Evolutionary conservation across 2,797 vertebrate species (phyloP).

Genomic region (Xenops minutus): DNA sequence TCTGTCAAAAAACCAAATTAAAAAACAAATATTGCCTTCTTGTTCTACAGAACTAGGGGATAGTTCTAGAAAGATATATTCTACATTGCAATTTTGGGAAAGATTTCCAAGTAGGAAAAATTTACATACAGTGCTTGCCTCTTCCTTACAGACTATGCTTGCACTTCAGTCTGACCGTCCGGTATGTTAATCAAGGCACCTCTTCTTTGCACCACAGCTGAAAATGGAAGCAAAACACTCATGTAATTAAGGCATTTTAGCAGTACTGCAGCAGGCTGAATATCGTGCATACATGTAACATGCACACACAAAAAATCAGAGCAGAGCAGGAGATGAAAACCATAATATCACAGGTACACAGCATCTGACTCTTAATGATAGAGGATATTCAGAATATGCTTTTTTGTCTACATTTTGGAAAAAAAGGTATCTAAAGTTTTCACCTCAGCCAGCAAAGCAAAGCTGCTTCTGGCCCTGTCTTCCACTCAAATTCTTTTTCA

Average conservation of each 20-base stretch:
- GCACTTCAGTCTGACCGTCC: neutral
- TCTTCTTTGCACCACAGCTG: neutral
- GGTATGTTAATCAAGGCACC: neutral
- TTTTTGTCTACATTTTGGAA: neutral
- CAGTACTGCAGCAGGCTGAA: neutral
- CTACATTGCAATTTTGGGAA: neutral
- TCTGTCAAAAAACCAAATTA: constrained; percentile 20
- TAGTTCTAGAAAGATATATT: neutral
- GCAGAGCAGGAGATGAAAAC: neutral
- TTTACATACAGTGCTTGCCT: neutral
- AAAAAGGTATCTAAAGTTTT: neutral
- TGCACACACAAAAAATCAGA: neutral
- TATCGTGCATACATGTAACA: fast-evolving
- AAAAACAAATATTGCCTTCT: neutral
- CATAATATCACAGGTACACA: neutral
- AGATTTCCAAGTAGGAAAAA: neutral
- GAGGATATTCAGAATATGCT: neutral
- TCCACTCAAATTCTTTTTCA: neutral
- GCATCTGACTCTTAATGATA: neutral
- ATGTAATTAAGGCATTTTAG: neutral
- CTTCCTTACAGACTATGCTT: neutral
- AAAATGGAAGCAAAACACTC: neutral
- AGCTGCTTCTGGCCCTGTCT: neutral
- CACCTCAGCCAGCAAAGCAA: neutral
- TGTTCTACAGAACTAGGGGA: neutral